Conservation (phyloP, 2,888 invertebrate genomes). For the Synanthedon myopaeformis region DNA sequence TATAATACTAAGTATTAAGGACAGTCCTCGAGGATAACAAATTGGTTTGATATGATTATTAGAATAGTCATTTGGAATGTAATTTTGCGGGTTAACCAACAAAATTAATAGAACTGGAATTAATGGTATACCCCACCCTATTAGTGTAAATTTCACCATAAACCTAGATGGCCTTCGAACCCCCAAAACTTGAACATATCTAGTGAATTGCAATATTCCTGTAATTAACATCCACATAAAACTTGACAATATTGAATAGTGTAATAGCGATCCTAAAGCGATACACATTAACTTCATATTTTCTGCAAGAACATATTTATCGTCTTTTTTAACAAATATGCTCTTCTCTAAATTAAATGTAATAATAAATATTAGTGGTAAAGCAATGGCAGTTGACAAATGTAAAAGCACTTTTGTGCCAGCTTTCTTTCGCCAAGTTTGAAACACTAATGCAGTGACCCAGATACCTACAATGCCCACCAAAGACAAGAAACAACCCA, state of each 20-base stretch:
- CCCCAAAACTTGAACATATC: conserved; percentile 76
- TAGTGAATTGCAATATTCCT: conserved; percentile 75
- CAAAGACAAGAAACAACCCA: conserved; percentile 71
- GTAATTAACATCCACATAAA: conserved; percentile 82
- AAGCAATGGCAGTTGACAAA: conserved; percentile 71
- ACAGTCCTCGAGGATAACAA: conserved; percentile 68
- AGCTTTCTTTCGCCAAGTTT: conserved; percentile 72
- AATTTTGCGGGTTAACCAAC: conserved; percentile 51
- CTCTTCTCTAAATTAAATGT: conserved; percentile 41
- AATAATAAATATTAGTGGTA: conserved; percentile 65
- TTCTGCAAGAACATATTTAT: conserved; percentile 20
- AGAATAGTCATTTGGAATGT: conserved; percentile 34
- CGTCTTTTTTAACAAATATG: conserved; percentile 29
- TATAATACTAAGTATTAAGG: conserved; percentile 58
- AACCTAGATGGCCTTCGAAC: conserved; percentile 69
- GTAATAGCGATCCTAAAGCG: conserved; percentile 71
- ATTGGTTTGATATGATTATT: conserved; percentile 26
- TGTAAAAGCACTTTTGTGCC: conserved; percentile 76
- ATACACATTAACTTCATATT: conserved; percentile 55
- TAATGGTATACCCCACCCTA: conserved; percentile 74
- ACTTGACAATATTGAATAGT: conserved; percentile 75
- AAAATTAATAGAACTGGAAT: conserved; percentile 65
- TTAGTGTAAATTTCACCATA: conserved; percentile 71
- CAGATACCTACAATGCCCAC: conserved; percentile 70
- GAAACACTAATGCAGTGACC: conserved; percentile 69